Percentiles rank a stretch among this genome's conserved stretches.
phyloP scores from a whole-genome alignment of 2,113 vertebrate genomes.

The Caranx melampygus region DNA sequence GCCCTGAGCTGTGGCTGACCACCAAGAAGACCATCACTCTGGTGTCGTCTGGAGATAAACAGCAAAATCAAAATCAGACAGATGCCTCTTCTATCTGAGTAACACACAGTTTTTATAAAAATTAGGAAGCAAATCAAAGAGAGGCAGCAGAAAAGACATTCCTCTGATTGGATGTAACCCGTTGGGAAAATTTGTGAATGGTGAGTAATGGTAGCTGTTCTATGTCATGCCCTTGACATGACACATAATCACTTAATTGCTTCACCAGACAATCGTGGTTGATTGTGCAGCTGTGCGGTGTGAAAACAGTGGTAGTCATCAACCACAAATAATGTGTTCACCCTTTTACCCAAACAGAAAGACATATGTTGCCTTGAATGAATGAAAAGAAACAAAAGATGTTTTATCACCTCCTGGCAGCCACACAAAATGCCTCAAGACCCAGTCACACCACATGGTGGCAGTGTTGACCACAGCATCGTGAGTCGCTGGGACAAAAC shows the following conservation, averaged over 20 bases:
- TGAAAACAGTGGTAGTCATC: conserved; percentile 6
- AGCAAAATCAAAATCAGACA: conserved; percentile 17
- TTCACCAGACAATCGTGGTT: conserved; percentile 3
- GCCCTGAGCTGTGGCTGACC: conserved; percentile 90
- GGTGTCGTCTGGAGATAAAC: conserved; percentile 87
- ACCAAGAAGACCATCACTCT: conserved; percentile 91
- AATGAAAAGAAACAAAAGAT: conserved; percentile 7
- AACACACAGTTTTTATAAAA: not conserved
- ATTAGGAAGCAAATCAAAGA: not conserved
- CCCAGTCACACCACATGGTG: conserved; percentile 61
- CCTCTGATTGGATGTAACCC: not conserved
- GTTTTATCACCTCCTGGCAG: not conserved
- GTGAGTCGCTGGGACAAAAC: not conserved
- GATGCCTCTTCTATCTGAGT: not conserved
- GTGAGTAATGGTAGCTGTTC: not conserved
- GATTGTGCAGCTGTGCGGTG: not conserved
- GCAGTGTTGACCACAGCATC: conserved; percentile 38
- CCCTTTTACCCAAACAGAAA: conserved; percentile 1
- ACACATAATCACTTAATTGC: not conserved
- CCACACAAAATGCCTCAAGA: not conserved
- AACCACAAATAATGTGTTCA: conserved; percentile 4
- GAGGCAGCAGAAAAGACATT: not conserved
- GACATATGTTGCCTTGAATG: not conserved
- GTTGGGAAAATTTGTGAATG: not conserved
- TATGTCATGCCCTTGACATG: not conserved